Evolutionary conservation across 2,797 vertebrate species (phyloP).

Genomic region (Babyrousa celebensis): DNA sequence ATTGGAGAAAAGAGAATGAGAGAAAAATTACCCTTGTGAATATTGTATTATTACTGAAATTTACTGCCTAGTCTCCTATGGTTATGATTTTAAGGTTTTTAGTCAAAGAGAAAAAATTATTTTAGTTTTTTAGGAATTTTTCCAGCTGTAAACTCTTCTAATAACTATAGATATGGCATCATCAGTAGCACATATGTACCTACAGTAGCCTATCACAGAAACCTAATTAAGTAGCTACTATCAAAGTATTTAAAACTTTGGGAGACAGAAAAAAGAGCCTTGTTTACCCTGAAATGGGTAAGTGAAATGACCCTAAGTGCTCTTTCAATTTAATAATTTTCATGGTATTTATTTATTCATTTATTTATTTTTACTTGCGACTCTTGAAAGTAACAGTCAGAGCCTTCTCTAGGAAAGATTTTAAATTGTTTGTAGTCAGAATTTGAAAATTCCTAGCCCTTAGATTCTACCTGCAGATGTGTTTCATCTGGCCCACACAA

Average conservation of each 20-base stretch:
- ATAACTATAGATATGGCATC: neutral
- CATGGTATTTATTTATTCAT: too few species aligned
- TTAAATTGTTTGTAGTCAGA: neutral
- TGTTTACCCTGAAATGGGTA: too few species aligned
- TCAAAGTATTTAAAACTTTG: slow-evolving; percentile 22
- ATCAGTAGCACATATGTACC: neutral
- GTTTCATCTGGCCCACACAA: neutral
- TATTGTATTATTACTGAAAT: slow-evolving; percentile 39
- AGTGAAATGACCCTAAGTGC: neutral
- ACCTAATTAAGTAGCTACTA: slow-evolving; percentile 22
- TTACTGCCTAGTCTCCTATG: neutral
- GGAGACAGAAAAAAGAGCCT: neutral
- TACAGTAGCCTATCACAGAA: neutral
- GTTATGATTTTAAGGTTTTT: slow-evolving; percentile 56
- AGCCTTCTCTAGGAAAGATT: neutral
- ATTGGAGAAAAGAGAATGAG: neutral
- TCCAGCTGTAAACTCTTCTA: slow-evolving; percentile 14
- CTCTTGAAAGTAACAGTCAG: neutral
- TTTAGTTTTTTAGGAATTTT: slow-evolving; percentile 3
- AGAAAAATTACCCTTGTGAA: neutral
- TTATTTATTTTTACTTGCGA: neutral
- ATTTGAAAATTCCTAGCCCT: slow-evolving; percentile 22
- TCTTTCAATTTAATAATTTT: slow-evolving; percentile 35
- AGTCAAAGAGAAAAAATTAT: slow-evolving; percentile 2
- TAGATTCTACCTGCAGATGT: neutral